Percentiles rank a stretch among this genome's conserved stretches.
These are phyloP conservation scores for Sebastes reedi DNA, from an alignment of 2,797 vertebrate species.

Conservation along the genomic window DNA sequence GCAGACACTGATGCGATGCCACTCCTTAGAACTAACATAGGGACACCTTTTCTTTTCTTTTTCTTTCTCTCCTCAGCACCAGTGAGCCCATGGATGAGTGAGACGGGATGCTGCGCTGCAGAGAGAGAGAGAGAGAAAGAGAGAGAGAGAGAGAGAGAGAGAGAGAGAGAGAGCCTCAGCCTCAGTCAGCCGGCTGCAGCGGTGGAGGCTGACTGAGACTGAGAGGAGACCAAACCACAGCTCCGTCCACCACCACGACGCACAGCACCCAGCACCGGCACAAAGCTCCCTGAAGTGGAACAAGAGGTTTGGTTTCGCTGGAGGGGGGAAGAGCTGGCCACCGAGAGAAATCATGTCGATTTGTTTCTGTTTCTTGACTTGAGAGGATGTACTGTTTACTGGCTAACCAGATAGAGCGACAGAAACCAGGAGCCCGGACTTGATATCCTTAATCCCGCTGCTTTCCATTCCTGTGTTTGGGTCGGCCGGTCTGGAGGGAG, in stretches of 20 bases:
- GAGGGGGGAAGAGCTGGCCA: neutral
- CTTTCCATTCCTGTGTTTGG: conserved; percentile 13
- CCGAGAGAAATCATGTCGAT: neutral
- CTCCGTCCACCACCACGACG: conserved; percentile 42
- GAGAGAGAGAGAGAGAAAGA: conserved; percentile 49
- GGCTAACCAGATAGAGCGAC: conserved; percentile 43
- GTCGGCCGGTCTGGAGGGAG: conserved; percentile 31
- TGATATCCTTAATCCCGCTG: conserved; percentile 43
- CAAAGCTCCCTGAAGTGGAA: conserved; percentile 31
- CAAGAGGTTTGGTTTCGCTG: neutral
- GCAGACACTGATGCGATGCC: conserved; percentile 38
- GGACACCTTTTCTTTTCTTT: conserved; percentile 28
- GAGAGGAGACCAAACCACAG: conserved; percentile 13
- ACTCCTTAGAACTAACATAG: conserved; percentile 60
- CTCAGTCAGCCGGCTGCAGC: conserved; percentile 53
- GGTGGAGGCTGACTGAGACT: conserved; percentile 47
- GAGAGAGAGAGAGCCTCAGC: neutral
- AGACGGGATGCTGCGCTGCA: conserved; percentile 64
- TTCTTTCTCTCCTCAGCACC: conserved; percentile 14
- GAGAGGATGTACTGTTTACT: conserved; percentile 56
- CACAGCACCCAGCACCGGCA: conserved; percentile 21
- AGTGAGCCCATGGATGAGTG: conserved; percentile 6
- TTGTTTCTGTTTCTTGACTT: neutral
- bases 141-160: too few relatives aligned
- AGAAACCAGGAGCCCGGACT: conserved; percentile 42